These are phyloP conservation scores for Schrankia costaestrigalis DNA, from an alignment of 2,888 invertebrate genomes.

Conservation along the genomic window DNA sequence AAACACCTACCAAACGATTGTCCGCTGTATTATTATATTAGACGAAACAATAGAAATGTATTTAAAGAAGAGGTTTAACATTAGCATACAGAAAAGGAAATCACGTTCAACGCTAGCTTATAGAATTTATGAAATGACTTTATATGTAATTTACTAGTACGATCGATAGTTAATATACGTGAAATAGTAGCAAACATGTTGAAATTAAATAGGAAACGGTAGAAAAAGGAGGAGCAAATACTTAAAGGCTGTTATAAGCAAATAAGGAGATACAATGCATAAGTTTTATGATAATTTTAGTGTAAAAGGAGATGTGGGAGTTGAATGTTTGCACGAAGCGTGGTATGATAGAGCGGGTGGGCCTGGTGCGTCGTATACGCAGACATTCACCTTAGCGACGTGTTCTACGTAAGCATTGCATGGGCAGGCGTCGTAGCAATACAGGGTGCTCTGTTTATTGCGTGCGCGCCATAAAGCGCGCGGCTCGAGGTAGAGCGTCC, in stretches of 20 bases:
- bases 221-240: no score
- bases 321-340: constrained; percentile 6
- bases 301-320: not conserved
- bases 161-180: no score
- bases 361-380: constrained; percentile 13
- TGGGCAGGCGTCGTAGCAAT: constrained; percentile 32
- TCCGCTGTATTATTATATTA: constrained; percentile 58
- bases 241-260: no score
- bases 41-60: constrained; percentile 67
- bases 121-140: constrained; percentile 51
- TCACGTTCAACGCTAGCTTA: constrained; percentile 58
- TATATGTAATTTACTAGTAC: constrained; percentile 41
- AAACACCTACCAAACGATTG: constrained; percentile 63
- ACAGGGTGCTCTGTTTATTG: constrained; percentile 51
- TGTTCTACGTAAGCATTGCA: constrained; percentile 17
- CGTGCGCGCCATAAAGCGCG: constrained; percentile 53
- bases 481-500: constrained; percentile 54
- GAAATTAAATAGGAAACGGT: no score
- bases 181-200: no score
- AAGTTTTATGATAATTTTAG: no score
- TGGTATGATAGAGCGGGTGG: constrained; percentile 21
- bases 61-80: constrained; percentile 49
- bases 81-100: constrained; percentile 62
- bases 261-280: no score
- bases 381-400: constrained; percentile 39